phyloP scores from a whole-genome alignment of 2,113 vertebrate species.

The Lepidothrix coronata region DNA sequence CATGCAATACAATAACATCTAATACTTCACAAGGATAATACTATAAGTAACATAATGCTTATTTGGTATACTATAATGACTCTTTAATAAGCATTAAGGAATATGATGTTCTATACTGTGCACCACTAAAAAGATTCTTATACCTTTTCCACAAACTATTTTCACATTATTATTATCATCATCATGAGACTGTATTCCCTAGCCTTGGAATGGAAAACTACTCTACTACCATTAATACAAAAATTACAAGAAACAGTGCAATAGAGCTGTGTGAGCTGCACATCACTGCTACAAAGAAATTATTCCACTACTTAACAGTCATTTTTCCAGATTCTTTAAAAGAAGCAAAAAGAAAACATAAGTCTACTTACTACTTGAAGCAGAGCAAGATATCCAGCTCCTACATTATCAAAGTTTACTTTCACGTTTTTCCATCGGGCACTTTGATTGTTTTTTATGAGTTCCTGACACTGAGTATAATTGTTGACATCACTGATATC shows the following conservation, averaged over 20 bases:
- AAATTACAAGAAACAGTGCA: neutral
- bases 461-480: constrained; percentile 68
- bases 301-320: neutral
- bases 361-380: constrained; percentile 91
- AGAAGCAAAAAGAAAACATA: neutral
- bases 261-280: neutral
- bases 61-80: neutral
- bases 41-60: neutral
- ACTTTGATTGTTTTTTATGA: constrained; percentile 74
- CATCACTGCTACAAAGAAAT: neutral
- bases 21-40: neutral
- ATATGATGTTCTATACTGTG: neutral
- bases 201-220: neutral
- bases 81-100: neutral
- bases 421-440: constrained; percentile 87
- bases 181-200: neutral
- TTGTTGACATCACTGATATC: constrained; percentile 67
- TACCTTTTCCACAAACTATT: neutral
- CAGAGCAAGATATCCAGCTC: constrained; percentile 91
- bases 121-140: neutral
- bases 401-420: constrained; percentile 97
- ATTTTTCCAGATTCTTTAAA: neutral
- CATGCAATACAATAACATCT: neutral
- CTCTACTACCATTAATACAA: neutral
- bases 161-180: neutral